Base-by-base conservation (phyloP, 2,888 invertebrate genomes). In the Calliopum simillimum region DNA sequence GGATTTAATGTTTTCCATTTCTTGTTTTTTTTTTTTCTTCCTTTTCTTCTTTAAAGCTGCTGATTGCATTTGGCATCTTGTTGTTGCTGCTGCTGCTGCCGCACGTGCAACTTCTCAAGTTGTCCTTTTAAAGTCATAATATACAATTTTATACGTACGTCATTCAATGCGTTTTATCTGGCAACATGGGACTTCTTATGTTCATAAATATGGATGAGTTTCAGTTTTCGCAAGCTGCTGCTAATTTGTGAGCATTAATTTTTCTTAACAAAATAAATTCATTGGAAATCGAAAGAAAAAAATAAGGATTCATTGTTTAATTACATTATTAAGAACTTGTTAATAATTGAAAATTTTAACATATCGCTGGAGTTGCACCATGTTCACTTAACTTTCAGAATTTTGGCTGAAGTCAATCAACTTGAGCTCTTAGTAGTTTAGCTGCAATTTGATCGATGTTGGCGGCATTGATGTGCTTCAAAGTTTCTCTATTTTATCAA, bases 61-160 rank as follows among this genome's bases (percentile, higher is more conserved):
- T 25, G 61, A 51, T 53, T 62, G 61, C 61, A 16, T n/a, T 68
- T 43, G 46, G 41, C n/a, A 23, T 46, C 25, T 23, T 49, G 19
- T 19, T 25, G 55, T 53, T 68, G 12, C 21, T 43, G 12, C 43
- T 53, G 41, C 46, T 43, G 23, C 33, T 43, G 71, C 72, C 73
- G 69, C 76, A 76, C 76, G 76, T 76, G 76, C 73, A 71, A 23
- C 12, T 21, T 25, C 19, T 62, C 14, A n/a, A 16, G 33, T 21
- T 53, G 51, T 64, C 58, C 64, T 65, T 47, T 51, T 67, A 19
- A 43, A 62, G 67, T 19, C 46, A 59, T 44, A 56, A 56, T 41
- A 47, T 49, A 56, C 58, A 70, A 66, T 33, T 70, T 8, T 33
- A 51, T 46, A 56, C 67, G 21, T 61, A 55, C 68, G 55, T 64